Evolutionary conservation across 2,113 vertebrate species (phyloP), one percentile per base, ranked within the genome.

Genomic region (Tympanuchus pallidicinctus): DNA sequence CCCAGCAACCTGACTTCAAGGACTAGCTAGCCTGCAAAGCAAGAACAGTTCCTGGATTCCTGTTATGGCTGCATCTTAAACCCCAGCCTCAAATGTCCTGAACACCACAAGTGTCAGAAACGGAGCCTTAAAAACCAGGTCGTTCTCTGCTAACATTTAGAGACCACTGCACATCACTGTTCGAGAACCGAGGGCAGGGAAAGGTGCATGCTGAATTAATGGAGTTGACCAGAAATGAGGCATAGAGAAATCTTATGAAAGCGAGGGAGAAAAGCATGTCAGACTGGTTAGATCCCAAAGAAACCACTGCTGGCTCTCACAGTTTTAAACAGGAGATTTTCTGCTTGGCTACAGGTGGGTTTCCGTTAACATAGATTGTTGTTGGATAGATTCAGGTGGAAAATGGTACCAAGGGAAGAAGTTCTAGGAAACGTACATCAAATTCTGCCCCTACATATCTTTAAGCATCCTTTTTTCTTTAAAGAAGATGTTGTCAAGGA

Each of bases 401-500:
- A 86, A 72, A 71, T 13, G 25, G 7, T 75, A 10, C 6, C 47
- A 72, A 63, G 19, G 15, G 64, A 70, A 76, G 19, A 17, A 70
- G 6, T 10, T 8, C 28, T 15, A 80, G 10, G 4, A 86, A 92
- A 57, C 48, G 9, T 21, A 20, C 10, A n/a, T 13, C 78, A 25
- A 69, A 50, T 94, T 90, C 50, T 74, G 70, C 8, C 3, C 20
- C 13, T 74, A 18, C 8, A 13, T 71, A 6, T 43, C 56, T 80
- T 80, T 36, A 80, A 74, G 50, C 21, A 74, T 12, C 2, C 15
- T 4, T 9, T 50, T 82, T 40, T 24, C 11, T 82, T 78, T 63
- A 59, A 67, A 13, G 13, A 79, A 25, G 50, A 19, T 91, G 34
- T 56, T 96, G 94, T 67, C 87, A 90, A 79, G 22, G 82, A 56